These are phyloP conservation scores for Halisarca cf. caerulea DNA, from an alignment of 37 sponge, comb jelly and placozoan genomes.

Conservation along the genomic window DNA sequence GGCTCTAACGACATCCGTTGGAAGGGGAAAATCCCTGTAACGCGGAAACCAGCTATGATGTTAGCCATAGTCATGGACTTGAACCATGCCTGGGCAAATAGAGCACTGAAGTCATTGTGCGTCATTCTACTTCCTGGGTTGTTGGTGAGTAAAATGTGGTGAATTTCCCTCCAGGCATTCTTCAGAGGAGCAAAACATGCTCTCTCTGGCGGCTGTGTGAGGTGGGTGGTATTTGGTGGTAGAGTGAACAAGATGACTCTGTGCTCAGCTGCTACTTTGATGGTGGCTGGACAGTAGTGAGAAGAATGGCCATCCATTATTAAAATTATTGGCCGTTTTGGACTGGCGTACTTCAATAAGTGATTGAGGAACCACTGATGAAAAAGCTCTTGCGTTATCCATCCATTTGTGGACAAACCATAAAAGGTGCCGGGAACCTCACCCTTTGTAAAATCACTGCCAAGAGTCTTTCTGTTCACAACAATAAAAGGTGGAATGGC, in stretches of 20 bases:
- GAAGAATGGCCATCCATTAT: constrained; percentile 43
- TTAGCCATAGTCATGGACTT: constrained; percentile 44
- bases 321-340: constrained; percentile 13
- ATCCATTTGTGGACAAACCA: constrained; percentile 47
- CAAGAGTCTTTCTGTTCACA: constrained; percentile 21
- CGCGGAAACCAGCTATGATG: constrained; percentile 45
- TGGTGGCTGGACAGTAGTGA: not conserved
- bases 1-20: not conserved
- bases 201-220: not conserved
- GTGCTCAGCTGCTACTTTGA: not conserved
- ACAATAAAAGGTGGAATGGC: constrained; percentile 41
- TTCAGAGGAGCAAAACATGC: constrained; percentile 40
- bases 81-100: constrained; percentile 48
- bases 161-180: constrained; percentile 20
- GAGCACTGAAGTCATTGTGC: constrained; percentile 22
- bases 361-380: constrained; percentile 25
- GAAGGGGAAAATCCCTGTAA: constrained; percentile 54
- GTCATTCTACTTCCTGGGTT: constrained; percentile 47
- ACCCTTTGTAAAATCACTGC: constrained; percentile 7
- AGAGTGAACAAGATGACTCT: constrained; percentile 1
- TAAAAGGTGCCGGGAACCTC: constrained; percentile 54
- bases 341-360: constrained; percentile 12
- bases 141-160: constrained; percentile 9
- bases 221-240: constrained; percentile 22
- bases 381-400: constrained; percentile 39